A percentile compares a stretch with the other conserved stretches of the same genome.
Conservation (phyloP, 2,888 invertebrate species). For the Tholera decimalis region DNA sequence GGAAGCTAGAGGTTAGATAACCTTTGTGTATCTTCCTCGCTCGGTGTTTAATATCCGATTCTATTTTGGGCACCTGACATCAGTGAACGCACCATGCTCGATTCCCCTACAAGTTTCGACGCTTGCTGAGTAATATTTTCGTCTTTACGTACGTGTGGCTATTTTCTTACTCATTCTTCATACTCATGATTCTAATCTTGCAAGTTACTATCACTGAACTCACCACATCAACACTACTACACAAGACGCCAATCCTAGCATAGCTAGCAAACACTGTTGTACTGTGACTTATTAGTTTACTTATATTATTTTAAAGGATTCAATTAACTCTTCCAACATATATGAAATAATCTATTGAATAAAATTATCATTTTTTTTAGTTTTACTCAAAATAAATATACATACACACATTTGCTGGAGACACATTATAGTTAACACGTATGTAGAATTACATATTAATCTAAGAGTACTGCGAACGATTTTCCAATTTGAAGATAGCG, state of each 20-base stretch:
- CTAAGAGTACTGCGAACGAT: too few species aligned
- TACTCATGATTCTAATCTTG: neutral
- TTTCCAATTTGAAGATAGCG: too few species aligned
- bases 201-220: neutral
- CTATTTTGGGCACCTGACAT: conserved; percentile 46
- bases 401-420: too few species aligned
- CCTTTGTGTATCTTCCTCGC: conserved; percentile 28
- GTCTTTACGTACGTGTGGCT: conserved; percentile 6
- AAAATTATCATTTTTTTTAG: too few species aligned
- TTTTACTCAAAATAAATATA: too few species aligned
- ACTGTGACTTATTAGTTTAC: neutral
- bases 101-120: conserved; percentile 13
- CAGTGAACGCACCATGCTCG: conserved; percentile 1
- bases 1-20: conserved; percentile 41
- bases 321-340: neutral
- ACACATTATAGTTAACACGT: too few species aligned
- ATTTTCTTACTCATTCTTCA: conserved; percentile 3
- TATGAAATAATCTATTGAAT: too few species aligned
- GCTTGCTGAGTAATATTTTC: conserved; percentile 26
- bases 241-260: neutral
- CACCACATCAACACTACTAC: too few species aligned
- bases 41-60: conserved; percentile 35
- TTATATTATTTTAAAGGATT: too few species aligned
- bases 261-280: neutral
- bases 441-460: too few species aligned